Percentiles rank a stretch among this genome's conserved stretches.
Evolutionary conservation across 2,113 vertebrate genomes (phyloP).

Genomic region (Amphiprion ocellaris): DNA sequence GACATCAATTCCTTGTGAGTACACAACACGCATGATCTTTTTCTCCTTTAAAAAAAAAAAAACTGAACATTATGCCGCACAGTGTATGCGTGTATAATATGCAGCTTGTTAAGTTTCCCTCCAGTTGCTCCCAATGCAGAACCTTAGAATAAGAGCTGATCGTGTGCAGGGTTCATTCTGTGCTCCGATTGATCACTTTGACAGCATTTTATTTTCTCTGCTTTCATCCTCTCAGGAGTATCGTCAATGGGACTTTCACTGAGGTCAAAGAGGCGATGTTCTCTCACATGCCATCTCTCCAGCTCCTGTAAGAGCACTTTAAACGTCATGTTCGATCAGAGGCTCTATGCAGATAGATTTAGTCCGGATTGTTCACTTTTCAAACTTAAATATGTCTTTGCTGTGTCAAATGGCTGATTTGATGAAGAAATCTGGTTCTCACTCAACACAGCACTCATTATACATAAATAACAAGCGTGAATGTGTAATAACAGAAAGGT

Average conservation of each 20-base stretch:
- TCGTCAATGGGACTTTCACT: slow-evolving; percentile 95
- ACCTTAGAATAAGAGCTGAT: slow-evolving; percentile 5
- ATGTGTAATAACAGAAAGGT: too few relatives aligned
- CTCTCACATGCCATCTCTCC: slow-evolving; percentile 93
- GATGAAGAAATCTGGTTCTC: neutral
- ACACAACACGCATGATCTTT: neutral
- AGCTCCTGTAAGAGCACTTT: slow-evolving; percentile 92
- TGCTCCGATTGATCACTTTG: slow-evolving; percentile 1
- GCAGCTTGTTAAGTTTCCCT: neutral
- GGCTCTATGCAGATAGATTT: too few relatives aligned
- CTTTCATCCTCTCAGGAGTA: slow-evolving; percentile 86
- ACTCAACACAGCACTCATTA: too few relatives aligned
- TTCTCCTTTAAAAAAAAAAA: neutral
- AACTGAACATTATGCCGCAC: neutral
- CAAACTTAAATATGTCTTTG: too few relatives aligned
- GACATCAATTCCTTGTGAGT: slow-evolving; percentile 95
- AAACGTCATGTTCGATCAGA: neutral
- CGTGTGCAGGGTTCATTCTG: slow-evolving; percentile 6
- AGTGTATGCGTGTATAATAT: neutral
- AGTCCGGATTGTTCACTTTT: too few relatives aligned
- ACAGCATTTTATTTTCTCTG: slow-evolving; percentile 10
- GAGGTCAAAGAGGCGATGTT: slow-evolving; percentile 98
- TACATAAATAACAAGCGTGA: neutral
- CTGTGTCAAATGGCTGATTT: too few relatives aligned
- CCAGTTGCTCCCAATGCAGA: neutral